A percentile compares a stretch with the other conserved stretches of the same genome.
Conservation (phyloP, 2,888 invertebrate genomes). For the Drosophila suboccidentalis region DNA sequence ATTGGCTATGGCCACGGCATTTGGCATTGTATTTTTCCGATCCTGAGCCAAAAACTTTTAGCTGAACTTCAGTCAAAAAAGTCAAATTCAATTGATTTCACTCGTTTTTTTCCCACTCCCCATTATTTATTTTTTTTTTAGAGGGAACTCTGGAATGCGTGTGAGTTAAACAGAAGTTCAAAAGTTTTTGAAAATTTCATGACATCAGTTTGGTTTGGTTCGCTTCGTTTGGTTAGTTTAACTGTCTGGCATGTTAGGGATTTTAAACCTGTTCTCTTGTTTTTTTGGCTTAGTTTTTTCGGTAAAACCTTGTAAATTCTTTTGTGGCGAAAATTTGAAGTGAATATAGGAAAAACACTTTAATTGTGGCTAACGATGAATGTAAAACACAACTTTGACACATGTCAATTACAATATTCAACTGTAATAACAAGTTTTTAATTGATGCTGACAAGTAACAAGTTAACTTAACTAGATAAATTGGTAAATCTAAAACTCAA, state of each 20-base stretch:
- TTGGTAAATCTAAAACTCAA: no score
- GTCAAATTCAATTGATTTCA: conserved; percentile 61
- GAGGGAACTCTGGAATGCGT: background rate
- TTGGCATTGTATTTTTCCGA: conserved; percentile 36
- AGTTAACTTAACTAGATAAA: background rate
- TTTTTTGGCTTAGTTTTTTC: conserved; percentile 10
- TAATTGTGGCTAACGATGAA: background rate
- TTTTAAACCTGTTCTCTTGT: conserved; percentile 21
- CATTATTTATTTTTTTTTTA: background rate
- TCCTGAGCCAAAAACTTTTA: conserved; percentile 44
- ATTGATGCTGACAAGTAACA: background rate
- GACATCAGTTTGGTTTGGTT: conserved; percentile 18
- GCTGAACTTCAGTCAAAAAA: conserved; percentile 21
- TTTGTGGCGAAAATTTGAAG: background rate
- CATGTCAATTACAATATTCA: background rate
- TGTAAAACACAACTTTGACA: background rate
- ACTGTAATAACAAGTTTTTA: background rate
- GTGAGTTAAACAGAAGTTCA: conserved; percentile 19
- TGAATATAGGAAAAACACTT: background rate
- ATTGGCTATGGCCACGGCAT: conserved; percentile 69
- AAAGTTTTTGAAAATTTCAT: conserved; percentile 27
- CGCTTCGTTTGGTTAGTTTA: conserved; percentile 18
- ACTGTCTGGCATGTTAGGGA: conserved; percentile 27
- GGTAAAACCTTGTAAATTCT: conserved; percentile 16
- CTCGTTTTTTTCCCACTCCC: background rate